Percentiles rank a stretch among this genome's conserved stretches.
Evolutionary conservation across 2,113 vertebrate genomes (phyloP).

Genomic region (Myrmophylax atrothorax): DNA sequence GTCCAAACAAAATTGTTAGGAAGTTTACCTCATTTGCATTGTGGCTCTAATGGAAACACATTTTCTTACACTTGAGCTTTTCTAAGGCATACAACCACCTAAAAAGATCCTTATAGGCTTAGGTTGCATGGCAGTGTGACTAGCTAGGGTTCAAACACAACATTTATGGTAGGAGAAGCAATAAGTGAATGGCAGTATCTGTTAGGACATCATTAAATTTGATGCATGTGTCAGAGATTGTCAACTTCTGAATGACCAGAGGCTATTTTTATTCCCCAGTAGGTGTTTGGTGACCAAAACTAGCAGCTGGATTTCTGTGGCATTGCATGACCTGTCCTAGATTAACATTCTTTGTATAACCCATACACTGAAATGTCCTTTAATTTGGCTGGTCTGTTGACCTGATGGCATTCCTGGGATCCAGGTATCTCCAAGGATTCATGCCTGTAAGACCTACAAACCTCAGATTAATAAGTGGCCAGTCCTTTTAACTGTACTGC

Average conservation of each 20-base stretch:
- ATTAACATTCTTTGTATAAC: neutral
- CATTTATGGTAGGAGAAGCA: neutral
- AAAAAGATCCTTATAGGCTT: neutral
- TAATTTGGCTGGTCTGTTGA: neutral
- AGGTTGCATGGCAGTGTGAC: neutral
- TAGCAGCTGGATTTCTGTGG: neutral
- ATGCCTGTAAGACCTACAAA: neutral
- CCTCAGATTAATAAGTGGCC: neutral
- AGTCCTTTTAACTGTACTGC: neutral
- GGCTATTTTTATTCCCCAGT: neutral
- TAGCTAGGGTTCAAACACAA: neutral
- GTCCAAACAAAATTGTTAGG: neutral
- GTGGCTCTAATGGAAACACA: neutral
- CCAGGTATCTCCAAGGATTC: neutral
- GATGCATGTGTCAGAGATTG: neutral
- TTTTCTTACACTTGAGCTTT: neutral
- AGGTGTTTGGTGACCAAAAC: neutral
- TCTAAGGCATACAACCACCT: neutral
- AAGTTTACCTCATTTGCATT: neutral
- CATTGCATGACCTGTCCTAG: neutral
- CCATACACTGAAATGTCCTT: neutral
- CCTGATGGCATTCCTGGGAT: neutral
- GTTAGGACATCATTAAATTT: neutral
- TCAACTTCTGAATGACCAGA: neutral
- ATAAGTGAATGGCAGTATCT: neutral